Evolutionary conservation across 2,797 vertebrate genomes (phyloP).

Genomic region (Aselliscus stoliczkanus): DNA sequence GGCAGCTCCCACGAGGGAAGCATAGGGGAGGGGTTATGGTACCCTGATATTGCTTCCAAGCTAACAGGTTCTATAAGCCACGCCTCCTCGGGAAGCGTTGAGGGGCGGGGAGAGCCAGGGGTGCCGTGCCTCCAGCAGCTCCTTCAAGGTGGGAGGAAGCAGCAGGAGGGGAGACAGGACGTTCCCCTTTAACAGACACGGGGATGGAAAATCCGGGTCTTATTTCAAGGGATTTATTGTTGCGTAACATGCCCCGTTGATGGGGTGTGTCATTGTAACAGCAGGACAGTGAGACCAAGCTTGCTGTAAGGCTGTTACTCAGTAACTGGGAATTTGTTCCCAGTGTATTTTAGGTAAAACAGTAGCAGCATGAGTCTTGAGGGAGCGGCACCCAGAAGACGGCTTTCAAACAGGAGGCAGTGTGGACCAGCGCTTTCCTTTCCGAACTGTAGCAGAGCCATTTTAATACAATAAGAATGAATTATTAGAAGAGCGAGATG

Average conservation of each 20-base stretch:
- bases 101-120: neutral
- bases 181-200: neutral
- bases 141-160: neutral
- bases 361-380: neutral
- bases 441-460: neutral
- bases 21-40: accelerated
- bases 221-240: neutral
- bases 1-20: neutral
- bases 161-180: no score
- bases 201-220: neutral
- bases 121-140: accelerated
- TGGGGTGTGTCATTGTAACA: neutral
- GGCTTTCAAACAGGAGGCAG: neutral
- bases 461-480: neutral
- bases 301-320: neutral
- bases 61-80: neutral
- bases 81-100: neutral
- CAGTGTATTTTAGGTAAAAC: neutral
- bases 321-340: neutral
- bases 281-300: neutral
- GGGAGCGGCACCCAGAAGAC: neutral
- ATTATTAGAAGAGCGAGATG: neutral
- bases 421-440: neutral
- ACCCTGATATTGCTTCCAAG: neutral
- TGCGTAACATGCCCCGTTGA: accelerated